Conservation (phyloP, 2,797 vertebrate genomes). For the Chrosomus eos region DNA sequence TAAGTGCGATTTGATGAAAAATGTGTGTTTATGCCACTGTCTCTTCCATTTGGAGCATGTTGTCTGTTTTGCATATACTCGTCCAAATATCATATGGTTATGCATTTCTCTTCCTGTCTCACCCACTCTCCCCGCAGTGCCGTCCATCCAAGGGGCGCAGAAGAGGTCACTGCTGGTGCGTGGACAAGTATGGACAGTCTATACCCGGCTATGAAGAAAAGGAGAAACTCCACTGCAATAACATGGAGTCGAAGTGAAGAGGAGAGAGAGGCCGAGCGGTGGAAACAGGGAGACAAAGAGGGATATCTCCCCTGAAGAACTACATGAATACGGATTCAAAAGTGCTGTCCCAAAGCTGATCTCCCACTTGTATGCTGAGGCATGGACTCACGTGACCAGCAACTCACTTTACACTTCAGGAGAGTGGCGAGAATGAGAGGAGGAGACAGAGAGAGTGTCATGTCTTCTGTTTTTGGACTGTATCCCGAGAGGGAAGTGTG, state of each 20-base stretch:
- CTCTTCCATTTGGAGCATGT: slow-evolving; percentile 54
- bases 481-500: slow-evolving; percentile 35
- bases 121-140: slow-evolving; percentile 77
- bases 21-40: slow-evolving; percentile 42
- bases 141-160: slow-evolving; percentile 93
- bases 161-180: slow-evolving; percentile 94
- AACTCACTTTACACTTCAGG: slow-evolving; percentile 56
- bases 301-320: slow-evolving; percentile 30
- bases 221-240: slow-evolving; percentile 85
- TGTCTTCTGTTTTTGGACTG: slow-evolving; percentile 46
- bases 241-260: slow-evolving; percentile 79
- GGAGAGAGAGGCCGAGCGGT: slow-evolving; percentile 45
- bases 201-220: slow-evolving; percentile 83
- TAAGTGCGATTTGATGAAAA: slow-evolving; percentile 57
- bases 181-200: slow-evolving; percentile 93
- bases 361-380: slow-evolving; percentile 55
- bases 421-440: slow-evolving; percentile 52
- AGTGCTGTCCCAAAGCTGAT: slow-evolving; percentile 53
- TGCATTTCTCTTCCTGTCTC: slow-evolving; percentile 40
- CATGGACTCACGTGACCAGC: slow-evolving; percentile 45
- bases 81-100: slow-evolving; percentile 45
- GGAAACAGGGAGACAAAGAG: slow-evolving; percentile 52
- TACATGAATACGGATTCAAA: slow-evolving; percentile 55
- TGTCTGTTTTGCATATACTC: slow-evolving; percentile 50
- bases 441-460: slow-evolving; percentile 36